Evolutionary conservation across 2,113 vertebrate genomes (phyloP), one percentile per base, ranked within the genome.

Genomic region (Trogon surrucura): DNA sequence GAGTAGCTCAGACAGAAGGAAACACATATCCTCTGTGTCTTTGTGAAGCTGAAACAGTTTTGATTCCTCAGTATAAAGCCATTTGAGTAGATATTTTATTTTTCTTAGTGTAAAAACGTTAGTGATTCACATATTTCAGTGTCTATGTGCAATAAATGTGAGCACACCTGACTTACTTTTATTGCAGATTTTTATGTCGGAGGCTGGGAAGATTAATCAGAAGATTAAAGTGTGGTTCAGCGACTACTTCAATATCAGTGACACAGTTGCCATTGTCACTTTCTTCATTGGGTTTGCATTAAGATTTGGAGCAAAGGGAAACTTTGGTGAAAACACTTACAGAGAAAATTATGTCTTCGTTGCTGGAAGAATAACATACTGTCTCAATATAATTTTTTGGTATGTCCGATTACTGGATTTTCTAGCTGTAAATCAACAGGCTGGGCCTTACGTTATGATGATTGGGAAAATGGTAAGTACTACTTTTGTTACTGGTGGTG

Each of bases 381-480:
- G 99, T 98, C 98, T 99, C 78, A 99, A 99, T 97, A 99, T 99
- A 90, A 99, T 99, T 97, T 99, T 99, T 98, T 99, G 99, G 99
- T 99, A 99, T 95, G 99, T 99, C 97, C 97, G 99, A 88, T 98
- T 99, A 95, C 97, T 99, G 93, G 99, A 99, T 97, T 98, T 99
- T 97, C 97, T 99, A 96, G 98, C 99, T 80, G 99, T 99, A 94
- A 99, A 99, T 98, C 99, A 99, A 93, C 99, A 99, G 96, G 99
- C 99, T 92, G 99, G 99, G 69, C 99, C 99, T 19, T 99, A 99
- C 15, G 99, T 99, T 96, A 99, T 99, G 99, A 99, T 99, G 99
- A 99, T 99, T 93, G 99, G 99, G 86, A 99, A 99, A 98, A 99
- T 99, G 99, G 99, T 99, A 97, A 98, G 99, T 98, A 87, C 71